Conservation (phyloP, 2,888 invertebrate species). For the Timema cristinae region DNA sequence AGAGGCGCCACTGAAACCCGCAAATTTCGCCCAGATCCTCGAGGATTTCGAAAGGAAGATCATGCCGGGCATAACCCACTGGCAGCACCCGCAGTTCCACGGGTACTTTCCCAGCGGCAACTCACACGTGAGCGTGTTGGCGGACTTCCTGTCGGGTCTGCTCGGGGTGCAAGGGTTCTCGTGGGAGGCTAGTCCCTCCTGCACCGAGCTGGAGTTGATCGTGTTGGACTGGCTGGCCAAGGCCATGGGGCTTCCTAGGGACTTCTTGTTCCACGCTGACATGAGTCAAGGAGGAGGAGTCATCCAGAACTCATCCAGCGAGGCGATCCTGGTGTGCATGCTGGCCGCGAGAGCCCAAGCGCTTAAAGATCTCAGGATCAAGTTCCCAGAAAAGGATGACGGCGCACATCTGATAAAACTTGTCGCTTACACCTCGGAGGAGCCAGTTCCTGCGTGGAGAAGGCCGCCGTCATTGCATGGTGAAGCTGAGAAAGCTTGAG, state of each 20-base stretch:
- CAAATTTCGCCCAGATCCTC: background rate
- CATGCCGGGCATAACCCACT: constrained; percentile 2
- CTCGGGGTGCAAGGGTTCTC: background rate
- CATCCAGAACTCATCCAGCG: background rate
- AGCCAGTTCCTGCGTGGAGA: constrained; percentile 47
- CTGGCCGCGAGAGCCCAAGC: background rate
- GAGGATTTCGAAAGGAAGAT: background rate
- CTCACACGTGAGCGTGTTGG: background rate
- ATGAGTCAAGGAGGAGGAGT: no score
- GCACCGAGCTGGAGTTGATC: no score
- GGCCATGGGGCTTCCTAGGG: no score
- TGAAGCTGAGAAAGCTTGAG: constrained; percentile 24
- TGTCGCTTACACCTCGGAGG: constrained; percentile 44
- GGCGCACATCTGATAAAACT: constrained; percentile 41
- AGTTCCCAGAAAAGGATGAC: background rate
- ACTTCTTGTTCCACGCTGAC: no score
- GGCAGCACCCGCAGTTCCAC: constrained; percentile 1
- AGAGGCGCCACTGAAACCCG: background rate
- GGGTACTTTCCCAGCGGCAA: background rate
- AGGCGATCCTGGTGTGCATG: background rate
- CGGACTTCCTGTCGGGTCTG: background rate
- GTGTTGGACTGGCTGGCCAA: no score
- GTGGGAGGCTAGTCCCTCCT: background rate
- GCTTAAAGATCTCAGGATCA: no score
- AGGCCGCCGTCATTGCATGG: constrained; percentile 47